A percentile compares a stretch with the other conserved stretches of the same genome.
phyloP scores from a whole-genome alignment of 2,888 invertebrate species.

The Plusia festucae region DNA sequence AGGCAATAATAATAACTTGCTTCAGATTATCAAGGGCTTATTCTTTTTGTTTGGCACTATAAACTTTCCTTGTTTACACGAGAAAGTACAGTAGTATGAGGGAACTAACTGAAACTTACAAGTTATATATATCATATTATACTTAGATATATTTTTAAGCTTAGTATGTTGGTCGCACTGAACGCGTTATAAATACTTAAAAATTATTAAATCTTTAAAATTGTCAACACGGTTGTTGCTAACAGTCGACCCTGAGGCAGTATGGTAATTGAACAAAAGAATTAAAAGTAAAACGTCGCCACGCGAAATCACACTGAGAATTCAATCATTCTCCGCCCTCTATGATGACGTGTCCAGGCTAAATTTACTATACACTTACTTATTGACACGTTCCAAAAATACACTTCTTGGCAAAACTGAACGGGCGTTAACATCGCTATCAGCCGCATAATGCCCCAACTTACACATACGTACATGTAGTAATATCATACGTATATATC shows the following conservation, averaged over 20 bases:
- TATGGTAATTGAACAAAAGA: constrained; percentile 62
- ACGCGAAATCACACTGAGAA: constrained; percentile 69
- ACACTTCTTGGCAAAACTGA: constrained; percentile 88
- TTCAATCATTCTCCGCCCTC: constrained; percentile 80
- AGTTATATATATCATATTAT: not conserved
- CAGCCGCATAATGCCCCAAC: constrained; percentile 84
- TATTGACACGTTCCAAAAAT: constrained; percentile 89
- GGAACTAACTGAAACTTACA: not conserved
- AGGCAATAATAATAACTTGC: constrained; percentile 2
- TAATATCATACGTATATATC: constrained; percentile 58
- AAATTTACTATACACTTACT: constrained; percentile 88
- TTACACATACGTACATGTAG: constrained; percentile 65
- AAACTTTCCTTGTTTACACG: not conserved
- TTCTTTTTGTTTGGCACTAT: not conserved
- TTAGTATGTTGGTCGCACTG: no score
- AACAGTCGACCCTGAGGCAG: constrained; percentile 57
- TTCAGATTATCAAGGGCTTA: constrained; percentile 1
- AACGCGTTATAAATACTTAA: no score
- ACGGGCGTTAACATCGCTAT: constrained; percentile 89
- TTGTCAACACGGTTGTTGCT: constrained; percentile 49
- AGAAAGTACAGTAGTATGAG: not conserved
- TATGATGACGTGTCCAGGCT: constrained; percentile 84
- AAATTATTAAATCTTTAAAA: constrained; percentile 11
- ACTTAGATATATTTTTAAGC: no score
- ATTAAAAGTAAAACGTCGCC: constrained; percentile 55